Percentiles rank a stretch among this genome's conserved stretches.
phyloP scores from a whole-genome alignment of 2,888 invertebrate species.

The Heteromurus nitidus region DNA sequence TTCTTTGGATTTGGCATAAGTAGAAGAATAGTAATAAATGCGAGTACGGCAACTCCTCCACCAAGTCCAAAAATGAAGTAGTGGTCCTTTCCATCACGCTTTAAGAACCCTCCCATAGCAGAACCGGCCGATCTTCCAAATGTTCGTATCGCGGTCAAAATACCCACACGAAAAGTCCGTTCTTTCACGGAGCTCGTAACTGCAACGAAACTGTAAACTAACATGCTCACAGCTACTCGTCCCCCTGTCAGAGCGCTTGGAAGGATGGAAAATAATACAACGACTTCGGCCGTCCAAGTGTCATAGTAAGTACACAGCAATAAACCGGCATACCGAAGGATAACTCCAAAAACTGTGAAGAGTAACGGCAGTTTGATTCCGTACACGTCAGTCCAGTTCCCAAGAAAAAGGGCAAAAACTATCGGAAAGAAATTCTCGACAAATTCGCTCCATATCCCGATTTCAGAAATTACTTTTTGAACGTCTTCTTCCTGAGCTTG shows the following conservation, averaged over 20 bases:
- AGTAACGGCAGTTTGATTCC: slow-evolving; percentile 73
- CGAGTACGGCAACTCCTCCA: slow-evolving; percentile 66
- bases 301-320: slow-evolving; percentile 67
- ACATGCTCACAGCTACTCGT: slow-evolving; percentile 75
- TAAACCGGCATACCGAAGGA: slow-evolving; percentile 69
- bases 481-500: slow-evolving; percentile 60
- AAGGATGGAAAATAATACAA: slow-evolving; percentile 67
- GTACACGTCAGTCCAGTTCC: slow-evolving; percentile 73
- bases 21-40: slow-evolving; percentile 70
- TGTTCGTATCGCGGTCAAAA: slow-evolving; percentile 78
- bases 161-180: slow-evolving; percentile 80
- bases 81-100: slow-evolving; percentile 65
- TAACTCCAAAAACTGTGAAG: slow-evolving; percentile 70
- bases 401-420: slow-evolving; percentile 70
- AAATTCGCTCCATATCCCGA: slow-evolving; percentile 71
- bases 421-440: slow-evolving; percentile 73
- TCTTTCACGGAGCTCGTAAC: slow-evolving; percentile 77
- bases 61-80: slow-evolving; percentile 72
- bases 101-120: slow-evolving; percentile 73
- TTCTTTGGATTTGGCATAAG: slow-evolving; percentile 71
- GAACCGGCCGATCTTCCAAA: slow-evolving; percentile 73
- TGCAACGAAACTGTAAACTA: slow-evolving; percentile 72
- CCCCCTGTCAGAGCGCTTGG: slow-evolving; percentile 78
- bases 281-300: slow-evolving; percentile 65
- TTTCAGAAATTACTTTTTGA: slow-evolving; percentile 68